phyloP scores from a whole-genome alignment of 2,888 invertebrate species.

The Eucera pruinosa region DNA sequence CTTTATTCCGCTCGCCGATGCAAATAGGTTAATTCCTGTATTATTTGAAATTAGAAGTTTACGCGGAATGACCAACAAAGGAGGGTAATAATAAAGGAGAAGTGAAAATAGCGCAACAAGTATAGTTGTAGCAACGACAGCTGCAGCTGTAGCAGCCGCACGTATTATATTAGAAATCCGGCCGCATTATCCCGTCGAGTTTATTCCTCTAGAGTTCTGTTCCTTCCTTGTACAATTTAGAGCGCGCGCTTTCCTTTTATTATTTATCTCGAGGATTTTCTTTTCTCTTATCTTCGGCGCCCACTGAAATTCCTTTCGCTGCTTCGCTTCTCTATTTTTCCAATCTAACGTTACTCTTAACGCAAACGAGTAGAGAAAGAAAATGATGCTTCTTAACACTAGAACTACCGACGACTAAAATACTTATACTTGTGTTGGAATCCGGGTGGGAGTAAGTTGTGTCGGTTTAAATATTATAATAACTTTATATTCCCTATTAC shows the following conservation, averaged over 20 bases:
- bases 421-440: too few species aligned
- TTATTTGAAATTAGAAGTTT: too few species aligned
- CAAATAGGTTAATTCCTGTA: too few species aligned
- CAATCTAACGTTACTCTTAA: not conserved
- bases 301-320: not conserved
- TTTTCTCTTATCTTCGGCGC: conserved; percentile 34
- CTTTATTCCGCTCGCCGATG: too few species aligned
- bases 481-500: too few species aligned
- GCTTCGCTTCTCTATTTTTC: too few species aligned
- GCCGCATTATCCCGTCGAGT: conserved; percentile 59
- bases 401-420: too few species aligned
- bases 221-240: conserved; percentile 30
- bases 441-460: too few species aligned
- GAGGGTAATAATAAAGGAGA: conserved; percentile 61
- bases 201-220: conserved; percentile 54
- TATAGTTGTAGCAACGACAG: conserved; percentile 61
- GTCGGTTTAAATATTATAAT: too few species aligned
- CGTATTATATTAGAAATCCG: conserved; percentile 64
- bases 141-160: conserved; percentile 44
- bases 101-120: conserved; percentile 72
- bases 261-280: conserved; percentile 54
- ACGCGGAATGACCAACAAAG: too few species aligned
- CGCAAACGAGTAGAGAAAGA: too few species aligned
- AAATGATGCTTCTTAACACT: too few species aligned
- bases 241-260: conserved; percentile 22